A percentile compares a stretch with the other conserved stretches of the same genome.
Conservation (phyloP, 2,888 invertebrate species). For the Hypercompe scribonia region DNA sequence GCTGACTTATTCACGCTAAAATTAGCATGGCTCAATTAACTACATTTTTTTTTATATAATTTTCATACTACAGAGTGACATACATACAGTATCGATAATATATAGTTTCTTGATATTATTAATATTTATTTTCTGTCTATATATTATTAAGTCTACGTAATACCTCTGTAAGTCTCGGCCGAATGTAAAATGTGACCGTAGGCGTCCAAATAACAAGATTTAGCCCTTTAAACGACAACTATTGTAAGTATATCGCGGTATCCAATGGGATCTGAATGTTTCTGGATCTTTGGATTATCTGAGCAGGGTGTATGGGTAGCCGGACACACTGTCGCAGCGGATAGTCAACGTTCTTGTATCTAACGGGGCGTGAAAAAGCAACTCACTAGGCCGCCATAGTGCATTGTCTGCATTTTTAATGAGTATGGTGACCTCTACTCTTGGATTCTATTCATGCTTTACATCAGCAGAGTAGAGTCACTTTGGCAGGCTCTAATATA, state of each 20-base stretch:
- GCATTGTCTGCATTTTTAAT: too few species aligned
- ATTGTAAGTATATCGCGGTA: constrained; percentile 77
- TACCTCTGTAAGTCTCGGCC: constrained; percentile 28
- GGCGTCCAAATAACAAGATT: constrained; percentile 83
- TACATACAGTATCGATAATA: neutral
- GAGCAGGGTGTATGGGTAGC: constrained; percentile 46
- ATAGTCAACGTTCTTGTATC: constrained; percentile 14
- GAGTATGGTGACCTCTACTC: too few species aligned
- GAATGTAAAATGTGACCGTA: constrained; percentile 73
- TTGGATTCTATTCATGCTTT: too few species aligned
- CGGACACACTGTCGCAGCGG: constrained; percentile 27
- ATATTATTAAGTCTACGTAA: constrained; percentile 40
- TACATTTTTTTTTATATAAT: too few species aligned
- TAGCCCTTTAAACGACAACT: constrained; percentile 83
- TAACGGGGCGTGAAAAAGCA: too few species aligned
- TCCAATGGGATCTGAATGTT: constrained; percentile 74
- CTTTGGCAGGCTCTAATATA: too few species aligned
- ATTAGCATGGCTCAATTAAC: too few species aligned
- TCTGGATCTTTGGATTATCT: constrained; percentile 73
- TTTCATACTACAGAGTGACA: neutral
- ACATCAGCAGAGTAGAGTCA: too few species aligned
- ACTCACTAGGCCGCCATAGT: too few species aligned
- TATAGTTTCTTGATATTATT: neutral
- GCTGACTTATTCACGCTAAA: too few species aligned
- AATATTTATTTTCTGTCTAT: constrained; percentile 35